Evolutionary conservation across 2,888 invertebrate genomes (phyloP), one percentile per base, ranked within the genome.

Genomic region (Neoaliturus tenellus): DNA sequence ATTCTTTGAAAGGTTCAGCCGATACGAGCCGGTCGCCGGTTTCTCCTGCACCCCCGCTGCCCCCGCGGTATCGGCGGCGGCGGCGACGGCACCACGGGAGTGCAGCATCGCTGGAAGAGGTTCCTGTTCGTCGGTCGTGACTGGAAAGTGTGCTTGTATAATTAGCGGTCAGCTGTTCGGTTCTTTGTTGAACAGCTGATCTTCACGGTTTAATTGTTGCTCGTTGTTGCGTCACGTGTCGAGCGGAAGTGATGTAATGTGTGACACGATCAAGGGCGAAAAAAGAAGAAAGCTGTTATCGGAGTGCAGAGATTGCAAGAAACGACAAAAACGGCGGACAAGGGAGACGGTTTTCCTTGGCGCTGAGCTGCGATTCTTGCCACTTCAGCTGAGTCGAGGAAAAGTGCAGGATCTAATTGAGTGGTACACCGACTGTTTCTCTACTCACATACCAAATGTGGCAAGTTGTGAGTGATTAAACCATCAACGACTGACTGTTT

Each of bases 131-230:
- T 2, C 62, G 62, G 14, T 62, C 62, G 62, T 62, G 62, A 62
- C 62, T 62, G 62, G 62, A 62, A 62, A 62, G 62, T 62, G 28
- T 62, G 62, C 31, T 31, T 62, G 62, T 62, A 62, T 62, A 62
- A 62, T 62, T 62, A 62, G 62, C 62, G 62, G 62, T 62, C 62
- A 62, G 31, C 62, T 62, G 62, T 62, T 62, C 28, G 25, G 62
- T 62, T 62, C 62, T 62, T 62, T 31, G 62, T 62, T 62, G 62
- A 62, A 62, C 62, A 62, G 62, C 62, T 62, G 62, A 62, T 62
- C 28, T 62, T 62, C 31, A 14, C 31, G 62, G 62, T 62, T 62
- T 62, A 62, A 62, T 62, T 62, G 62, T 62, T 31, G 62, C 28
- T 14, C 62, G 31, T 12, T 31, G 62, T 62, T 62, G 31, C 62